Conservation (phyloP, 2,797 vertebrate species). For the Nasua narica region DNA sequence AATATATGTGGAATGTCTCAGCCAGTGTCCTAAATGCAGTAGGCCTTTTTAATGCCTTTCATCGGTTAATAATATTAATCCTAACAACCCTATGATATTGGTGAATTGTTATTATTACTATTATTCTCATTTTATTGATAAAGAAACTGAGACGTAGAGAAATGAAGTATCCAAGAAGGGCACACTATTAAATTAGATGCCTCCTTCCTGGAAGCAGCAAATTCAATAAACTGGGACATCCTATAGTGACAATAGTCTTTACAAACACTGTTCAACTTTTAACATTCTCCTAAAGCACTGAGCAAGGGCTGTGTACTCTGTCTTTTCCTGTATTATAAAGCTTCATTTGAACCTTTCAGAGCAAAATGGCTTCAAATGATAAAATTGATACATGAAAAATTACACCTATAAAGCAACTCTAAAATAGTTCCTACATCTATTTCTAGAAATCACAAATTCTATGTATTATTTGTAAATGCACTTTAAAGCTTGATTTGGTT, state of each 20-base stretch:
- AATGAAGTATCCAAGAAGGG: background rate
- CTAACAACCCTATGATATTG: background rate
- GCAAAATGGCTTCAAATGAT: background rate
- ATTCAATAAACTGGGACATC: background rate
- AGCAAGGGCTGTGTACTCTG: background rate
- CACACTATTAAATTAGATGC: background rate
- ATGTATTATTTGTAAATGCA: background rate
- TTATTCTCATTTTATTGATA: background rate
- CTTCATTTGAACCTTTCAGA: background rate
- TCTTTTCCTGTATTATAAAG: background rate
- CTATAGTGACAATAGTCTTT: background rate
- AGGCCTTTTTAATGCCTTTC: background rate
- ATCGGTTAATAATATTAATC: background rate
- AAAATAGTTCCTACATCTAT: background rate
- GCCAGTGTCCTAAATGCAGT: background rate
- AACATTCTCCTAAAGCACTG: background rate
- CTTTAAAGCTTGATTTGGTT: background rate
- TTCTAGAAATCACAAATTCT: background rate
- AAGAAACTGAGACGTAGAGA: background rate
- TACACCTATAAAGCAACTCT: background rate
- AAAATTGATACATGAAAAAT: background rate
- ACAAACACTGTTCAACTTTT: background rate
- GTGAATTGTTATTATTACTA: background rate
- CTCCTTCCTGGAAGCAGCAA: background rate
- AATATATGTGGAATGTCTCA: background rate